A percentile compares a stretch with the other conserved stretches of the same genome.
phyloP scores from a whole-genome alignment of 2,888 invertebrate genomes.

The Drosophila siamana region DNA sequence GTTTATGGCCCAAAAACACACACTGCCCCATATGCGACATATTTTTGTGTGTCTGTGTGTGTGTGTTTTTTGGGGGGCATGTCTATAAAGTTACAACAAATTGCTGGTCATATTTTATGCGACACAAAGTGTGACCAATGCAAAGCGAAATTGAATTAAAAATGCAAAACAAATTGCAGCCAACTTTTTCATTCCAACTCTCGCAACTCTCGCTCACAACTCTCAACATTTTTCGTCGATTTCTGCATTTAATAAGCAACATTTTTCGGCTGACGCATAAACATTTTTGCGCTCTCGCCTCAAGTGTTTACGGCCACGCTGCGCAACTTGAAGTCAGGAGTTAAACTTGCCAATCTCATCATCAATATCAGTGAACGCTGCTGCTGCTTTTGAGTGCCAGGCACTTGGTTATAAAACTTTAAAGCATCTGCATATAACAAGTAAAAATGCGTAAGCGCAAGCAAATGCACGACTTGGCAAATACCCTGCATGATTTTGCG shows the following conservation, averaged over 20 bases:
- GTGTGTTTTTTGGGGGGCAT: neutral
- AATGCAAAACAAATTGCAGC: neutral
- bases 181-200: neutral
- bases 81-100: constrained; percentile 50
- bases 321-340: constrained; percentile 29
- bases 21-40: constrained; percentile 20
- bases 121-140: constrained; percentile 35
- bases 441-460: neutral
- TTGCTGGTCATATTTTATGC: constrained; percentile 65
- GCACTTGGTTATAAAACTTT: constrained; percentile 57
- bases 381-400: constrained; percentile 60
- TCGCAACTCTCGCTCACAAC: too few species aligned
- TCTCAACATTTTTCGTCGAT: neutral
- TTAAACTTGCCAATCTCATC: constrained; percentile 60
- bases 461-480: neutral
- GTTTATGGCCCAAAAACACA: constrained; percentile 58
- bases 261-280: constrained; percentile 25
- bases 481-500: neutral
- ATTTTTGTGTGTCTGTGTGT: constrained; percentile 10
- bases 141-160: constrained; percentile 11
- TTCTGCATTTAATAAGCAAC: constrained; percentile 64
- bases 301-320: constrained; percentile 69
- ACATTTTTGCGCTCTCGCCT: constrained; percentile 52
- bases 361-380: constrained; percentile 61
- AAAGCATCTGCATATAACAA: constrained; percentile 50